Conservation (phyloP, 2,888 invertebrate genomes). For the Mimas tiliae region DNA sequence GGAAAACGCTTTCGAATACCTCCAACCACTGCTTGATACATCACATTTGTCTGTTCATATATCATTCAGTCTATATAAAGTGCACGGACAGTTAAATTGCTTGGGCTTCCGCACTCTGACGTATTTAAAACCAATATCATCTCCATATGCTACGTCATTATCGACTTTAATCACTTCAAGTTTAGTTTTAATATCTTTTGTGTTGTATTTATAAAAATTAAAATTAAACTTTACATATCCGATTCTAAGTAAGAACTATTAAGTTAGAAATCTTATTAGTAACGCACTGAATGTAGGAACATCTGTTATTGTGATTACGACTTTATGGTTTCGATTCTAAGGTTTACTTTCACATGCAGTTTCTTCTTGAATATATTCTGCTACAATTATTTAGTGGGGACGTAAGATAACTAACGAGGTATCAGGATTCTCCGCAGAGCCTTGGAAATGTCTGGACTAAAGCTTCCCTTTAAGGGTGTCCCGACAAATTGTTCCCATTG, state of each 20-base stretch:
- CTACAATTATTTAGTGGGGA: conserved; percentile 78
- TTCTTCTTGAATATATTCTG: conserved; percentile 50
- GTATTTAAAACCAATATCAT: conserved; percentile 48
- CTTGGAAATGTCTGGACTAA: conserved; percentile 71
- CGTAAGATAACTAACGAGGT: conserved; percentile 79
- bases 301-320: conserved; percentile 31
- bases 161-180: conserved; percentile 39
- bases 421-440: conserved; percentile 70
- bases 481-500: conserved; percentile 81
- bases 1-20: conserved; percentile 50
- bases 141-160: conserved; percentile 35
- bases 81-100: conserved; percentile 70
- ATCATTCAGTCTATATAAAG: conserved; percentile 72
- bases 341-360: conserved; percentile 38
- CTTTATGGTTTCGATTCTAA: conserved; percentile 38
- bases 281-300: conserved; percentile 27
- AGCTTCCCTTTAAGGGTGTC: conserved; percentile 65
- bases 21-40: conserved; percentile 55
- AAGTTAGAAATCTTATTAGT: conserved; percentile 59
- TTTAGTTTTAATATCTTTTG: conserved; percentile 44
- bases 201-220: conserved; percentile 44
- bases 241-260: conserved; percentile 57
- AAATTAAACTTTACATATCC: conserved; percentile 48
- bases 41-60: conserved; percentile 71
- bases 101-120: conserved; percentile 63